These are phyloP conservation scores for Eurois occulta DNA, from an alignment of 2,888 invertebrate species.

Conservation along the genomic window DNA sequence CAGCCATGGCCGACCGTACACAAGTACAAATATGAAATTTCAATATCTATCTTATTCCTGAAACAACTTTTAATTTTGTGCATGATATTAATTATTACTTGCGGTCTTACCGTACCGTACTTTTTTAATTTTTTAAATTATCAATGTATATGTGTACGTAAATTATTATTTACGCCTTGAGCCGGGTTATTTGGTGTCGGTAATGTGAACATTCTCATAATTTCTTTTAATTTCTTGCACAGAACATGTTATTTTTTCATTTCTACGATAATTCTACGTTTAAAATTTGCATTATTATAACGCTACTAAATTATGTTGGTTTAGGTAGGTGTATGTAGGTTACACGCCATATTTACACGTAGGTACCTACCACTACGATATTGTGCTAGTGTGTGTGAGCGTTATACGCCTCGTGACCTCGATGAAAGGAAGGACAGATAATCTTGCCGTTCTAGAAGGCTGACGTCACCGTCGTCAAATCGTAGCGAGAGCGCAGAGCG, in stretches of 20 bases:
- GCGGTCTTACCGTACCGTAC: constrained; percentile 36
- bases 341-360: constrained; percentile 67
- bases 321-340: constrained; percentile 63
- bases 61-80: constrained; percentile 59
- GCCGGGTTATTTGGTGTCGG: constrained; percentile 64
- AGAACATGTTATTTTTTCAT: constrained; percentile 47
- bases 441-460: constrained; percentile 87
- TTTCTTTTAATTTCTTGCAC: constrained; percentile 45
- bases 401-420: constrained; percentile 86
- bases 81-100: constrained; percentile 64
- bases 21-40: constrained; percentile 24
- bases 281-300: constrained; percentile 71
- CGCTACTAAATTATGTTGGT: constrained; percentile 75
- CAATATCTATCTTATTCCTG: constrained; percentile 15
- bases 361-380: constrained; percentile 53
- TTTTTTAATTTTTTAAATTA: constrained; percentile 17
- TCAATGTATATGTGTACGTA: constrained; percentile 45
- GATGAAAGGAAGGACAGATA: constrained; percentile 83
- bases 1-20: constrained; percentile 51
- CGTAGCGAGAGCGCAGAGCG: constrained; percentile 83
- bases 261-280: constrained; percentile 12
- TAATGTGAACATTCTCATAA: constrained; percentile 50
- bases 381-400: constrained; percentile 86
- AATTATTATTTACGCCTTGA: constrained; percentile 46
- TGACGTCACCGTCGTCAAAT: constrained; percentile 86